Evolutionary conservation across 2,113 vertebrate genomes (phyloP).

Genomic region (Rhinoderma darwinii): DNA sequence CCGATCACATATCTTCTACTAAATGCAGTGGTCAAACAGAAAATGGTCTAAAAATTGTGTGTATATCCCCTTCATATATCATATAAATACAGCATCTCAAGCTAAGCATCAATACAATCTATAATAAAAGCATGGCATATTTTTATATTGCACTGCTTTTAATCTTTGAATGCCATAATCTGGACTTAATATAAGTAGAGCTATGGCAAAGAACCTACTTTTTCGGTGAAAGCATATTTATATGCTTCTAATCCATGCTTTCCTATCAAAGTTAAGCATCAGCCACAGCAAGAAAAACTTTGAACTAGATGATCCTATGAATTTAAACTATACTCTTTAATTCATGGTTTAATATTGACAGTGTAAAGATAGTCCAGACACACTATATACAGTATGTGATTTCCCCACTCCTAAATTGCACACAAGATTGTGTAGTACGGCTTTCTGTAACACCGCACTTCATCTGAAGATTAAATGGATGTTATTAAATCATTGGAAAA

Average conservation of each 20-base stretch:
- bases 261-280: slow-evolving; percentile 44
- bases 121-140: slow-evolving; percentile 1
- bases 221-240: slow-evolving; percentile 38
- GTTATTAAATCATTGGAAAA: slow-evolving; percentile 38
- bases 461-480: slow-evolving; percentile 42
- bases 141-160: slow-evolving; percentile 30
- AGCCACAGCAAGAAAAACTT: slow-evolving; percentile 1
- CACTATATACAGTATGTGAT: background rate
- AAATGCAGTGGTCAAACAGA: background rate
- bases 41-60: background rate
- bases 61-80: no score
- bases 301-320: background rate
- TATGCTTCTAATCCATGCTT: slow-evolving; percentile 43
- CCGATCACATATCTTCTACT: background rate
- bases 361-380: background rate
- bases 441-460: background rate
- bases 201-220: background rate
- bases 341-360: background rate
- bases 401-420: background rate
- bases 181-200: slow-evolving; percentile 26
- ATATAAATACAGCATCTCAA: background rate
- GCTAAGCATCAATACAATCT: background rate
- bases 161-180: slow-evolving; percentile 51
- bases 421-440: background rate
- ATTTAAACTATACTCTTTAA: background rate